Conservation (phyloP, 2,113 vertebrate species). For the Leiothrix lutea region DNA sequence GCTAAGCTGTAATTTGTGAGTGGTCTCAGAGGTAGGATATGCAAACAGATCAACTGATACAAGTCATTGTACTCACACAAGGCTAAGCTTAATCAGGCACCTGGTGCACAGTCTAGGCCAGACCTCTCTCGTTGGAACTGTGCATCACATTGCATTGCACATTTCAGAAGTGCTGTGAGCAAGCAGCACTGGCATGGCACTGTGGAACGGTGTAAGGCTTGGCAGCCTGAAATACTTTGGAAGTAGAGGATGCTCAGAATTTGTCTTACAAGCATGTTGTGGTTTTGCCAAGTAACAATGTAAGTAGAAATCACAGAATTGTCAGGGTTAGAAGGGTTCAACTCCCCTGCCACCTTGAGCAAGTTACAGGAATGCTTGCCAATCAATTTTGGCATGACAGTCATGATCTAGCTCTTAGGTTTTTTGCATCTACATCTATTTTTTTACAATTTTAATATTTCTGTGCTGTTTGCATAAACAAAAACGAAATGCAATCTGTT, state of each 20-base stretch:
- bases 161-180: background rate
- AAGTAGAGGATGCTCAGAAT: background rate
- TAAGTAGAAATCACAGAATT: background rate
- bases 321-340: background rate
- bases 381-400: background rate
- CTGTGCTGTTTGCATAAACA: background rate
- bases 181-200: background rate
- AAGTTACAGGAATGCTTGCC: background rate
- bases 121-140: accelerated
- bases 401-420: background rate
- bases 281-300: background rate
- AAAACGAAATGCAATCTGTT: background rate
- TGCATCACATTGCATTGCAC: background rate
- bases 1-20: background rate
- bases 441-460: background rate
- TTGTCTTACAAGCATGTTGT: background rate
- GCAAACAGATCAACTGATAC: background rate
- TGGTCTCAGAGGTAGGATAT: background rate
- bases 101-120: background rate
- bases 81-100: background rate
- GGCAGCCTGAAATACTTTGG: background rate
- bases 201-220: background rate
- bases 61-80: background rate
- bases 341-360: background rate
- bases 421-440: background rate